Conservation (phyloP, 2,888 invertebrate genomes). For the Microplitis manilae region DNA sequence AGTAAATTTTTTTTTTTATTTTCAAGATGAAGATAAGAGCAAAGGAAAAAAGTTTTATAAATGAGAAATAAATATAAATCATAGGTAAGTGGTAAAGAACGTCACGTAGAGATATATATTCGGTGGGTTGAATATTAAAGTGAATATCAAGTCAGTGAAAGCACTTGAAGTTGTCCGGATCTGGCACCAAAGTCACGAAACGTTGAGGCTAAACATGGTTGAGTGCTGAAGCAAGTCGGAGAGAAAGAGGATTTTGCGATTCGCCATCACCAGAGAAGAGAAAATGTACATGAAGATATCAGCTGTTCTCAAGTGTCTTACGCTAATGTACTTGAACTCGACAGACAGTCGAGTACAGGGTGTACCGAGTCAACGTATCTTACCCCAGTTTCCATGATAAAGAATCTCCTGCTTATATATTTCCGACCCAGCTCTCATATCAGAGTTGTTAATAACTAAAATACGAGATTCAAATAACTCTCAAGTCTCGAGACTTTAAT, state of each 20-base stretch:
- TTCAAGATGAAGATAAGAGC: background rate
- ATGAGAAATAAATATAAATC: background rate
- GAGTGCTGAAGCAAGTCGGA: background rate
- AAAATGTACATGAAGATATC: constrained; percentile 10
- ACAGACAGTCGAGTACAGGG: background rate
- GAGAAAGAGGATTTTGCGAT: constrained; percentile 12
- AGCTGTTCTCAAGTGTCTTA: constrained; percentile 7
- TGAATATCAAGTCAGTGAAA: constrained; percentile 16
- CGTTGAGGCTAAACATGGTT: constrained; percentile 13
- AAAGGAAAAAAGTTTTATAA: background rate
- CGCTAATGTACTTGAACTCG: constrained; percentile 4
- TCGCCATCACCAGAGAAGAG: background rate
- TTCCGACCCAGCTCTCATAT: background rate
- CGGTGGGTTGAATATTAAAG: constrained; percentile 7
- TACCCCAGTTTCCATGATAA: background rate
- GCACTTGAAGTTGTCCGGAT: constrained; percentile 13
- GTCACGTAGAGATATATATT: constrained; percentile 1
- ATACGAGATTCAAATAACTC: background rate
- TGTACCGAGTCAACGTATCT: background rate
- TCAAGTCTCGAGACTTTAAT: background rate
- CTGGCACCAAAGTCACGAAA: constrained; percentile 18
- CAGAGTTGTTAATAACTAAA: background rate
- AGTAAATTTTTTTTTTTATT: too few species aligned
- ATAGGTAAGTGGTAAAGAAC: background rate
- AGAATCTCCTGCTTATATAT: background rate